These are phyloP conservation scores for Baccha elongata DNA, from an alignment of 2,888 invertebrate genomes.

Conservation along the genomic window DNA sequence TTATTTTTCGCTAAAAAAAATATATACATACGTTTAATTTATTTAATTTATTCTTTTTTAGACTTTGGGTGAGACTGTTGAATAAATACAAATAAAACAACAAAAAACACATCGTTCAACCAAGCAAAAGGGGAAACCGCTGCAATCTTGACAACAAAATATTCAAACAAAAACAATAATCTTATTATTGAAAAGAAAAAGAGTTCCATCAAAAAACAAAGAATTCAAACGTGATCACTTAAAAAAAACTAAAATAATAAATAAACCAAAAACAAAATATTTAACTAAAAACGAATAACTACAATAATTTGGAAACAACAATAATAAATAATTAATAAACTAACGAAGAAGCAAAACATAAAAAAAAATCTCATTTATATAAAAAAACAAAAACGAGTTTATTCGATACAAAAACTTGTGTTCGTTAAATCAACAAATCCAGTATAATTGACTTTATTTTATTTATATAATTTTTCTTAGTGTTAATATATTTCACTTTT, in stretches of 20 bases:
- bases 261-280: constrained; percentile 64
- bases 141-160: constrained; percentile 68
- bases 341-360: constrained; percentile 33
- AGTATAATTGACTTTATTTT: constrained; percentile 67
- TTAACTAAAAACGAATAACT: constrained; percentile 72
- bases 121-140: constrained; percentile 62
- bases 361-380: constrained; percentile 61
- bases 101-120: constrained; percentile 67
- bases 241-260: constrained; percentile 36
- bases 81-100: constrained; percentile 75
- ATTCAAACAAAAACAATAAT: constrained; percentile 43
- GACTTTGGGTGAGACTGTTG: constrained; percentile 79
- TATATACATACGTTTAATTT: constrained; percentile 15
- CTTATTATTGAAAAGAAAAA: constrained; percentile 27
- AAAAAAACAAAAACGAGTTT: constrained; percentile 41
- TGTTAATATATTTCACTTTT: constrained; percentile 44
- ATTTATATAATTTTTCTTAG: constrained; percentile 65
- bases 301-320: constrained; percentile 69
- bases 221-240: constrained; percentile 67
- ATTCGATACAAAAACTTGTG: constrained; percentile 60
- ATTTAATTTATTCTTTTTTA: constrained; percentile 73
- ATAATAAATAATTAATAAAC: constrained; percentile 61
- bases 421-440: constrained; percentile 63
- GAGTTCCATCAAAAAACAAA: constrained; percentile 68
- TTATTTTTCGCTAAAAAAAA: constrained; percentile 22